These are phyloP conservation scores for Lordiphosa clarofinis DNA, from an alignment of 1,140 invertebrate genomes.

Conservation along the genomic window DNA sequence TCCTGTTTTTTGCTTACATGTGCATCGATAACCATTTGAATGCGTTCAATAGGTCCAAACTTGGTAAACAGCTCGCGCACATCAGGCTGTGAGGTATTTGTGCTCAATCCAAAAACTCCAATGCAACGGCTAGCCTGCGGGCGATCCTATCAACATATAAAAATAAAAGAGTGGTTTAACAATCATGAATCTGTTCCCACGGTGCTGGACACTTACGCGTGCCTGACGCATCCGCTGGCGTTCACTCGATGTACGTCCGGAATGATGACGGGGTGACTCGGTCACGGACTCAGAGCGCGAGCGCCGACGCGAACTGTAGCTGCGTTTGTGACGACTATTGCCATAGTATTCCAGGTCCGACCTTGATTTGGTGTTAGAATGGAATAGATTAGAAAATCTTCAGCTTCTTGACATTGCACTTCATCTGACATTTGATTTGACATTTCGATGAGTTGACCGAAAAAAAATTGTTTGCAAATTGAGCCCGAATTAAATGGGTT, in stretches of 20 bases:
- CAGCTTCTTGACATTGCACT: conserved; percentile 34
- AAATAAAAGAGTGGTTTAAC: not conserved
- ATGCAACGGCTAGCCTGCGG: conserved; percentile 93
- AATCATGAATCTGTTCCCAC: not conserved
- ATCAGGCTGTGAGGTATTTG: conserved; percentile 95
- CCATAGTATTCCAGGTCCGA: conserved; percentile 48
- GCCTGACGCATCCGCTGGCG: conserved; percentile 39
- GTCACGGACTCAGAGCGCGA: conserved; percentile 31
- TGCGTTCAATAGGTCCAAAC: conserved; percentile 94
- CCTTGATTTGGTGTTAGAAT: conserved; percentile 58
- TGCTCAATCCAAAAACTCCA: conserved; percentile 96
- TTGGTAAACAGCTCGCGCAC: conserved; percentile 96
- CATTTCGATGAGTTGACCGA: not conserved
- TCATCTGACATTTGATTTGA: conserved; percentile 22
- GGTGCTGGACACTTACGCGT: conserved; percentile 35
- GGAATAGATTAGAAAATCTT: conserved; percentile 51
- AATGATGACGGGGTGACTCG: conserved; percentile 22
- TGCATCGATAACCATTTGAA: conserved; percentile 97
- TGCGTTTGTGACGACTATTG: conserved; percentile 17
- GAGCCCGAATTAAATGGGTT: conserved; percentile 22
- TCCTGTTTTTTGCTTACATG: conserved; percentile 84
- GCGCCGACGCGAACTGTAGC: conserved; percentile 22
- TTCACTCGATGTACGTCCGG: conserved; percentile 28
- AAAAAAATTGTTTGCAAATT: conserved; percentile 21
- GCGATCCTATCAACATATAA: conserved; percentile 83